phyloP scores from a whole-genome alignment of 2,888 invertebrate genomes.

The Emmelina monodactyla region DNA sequence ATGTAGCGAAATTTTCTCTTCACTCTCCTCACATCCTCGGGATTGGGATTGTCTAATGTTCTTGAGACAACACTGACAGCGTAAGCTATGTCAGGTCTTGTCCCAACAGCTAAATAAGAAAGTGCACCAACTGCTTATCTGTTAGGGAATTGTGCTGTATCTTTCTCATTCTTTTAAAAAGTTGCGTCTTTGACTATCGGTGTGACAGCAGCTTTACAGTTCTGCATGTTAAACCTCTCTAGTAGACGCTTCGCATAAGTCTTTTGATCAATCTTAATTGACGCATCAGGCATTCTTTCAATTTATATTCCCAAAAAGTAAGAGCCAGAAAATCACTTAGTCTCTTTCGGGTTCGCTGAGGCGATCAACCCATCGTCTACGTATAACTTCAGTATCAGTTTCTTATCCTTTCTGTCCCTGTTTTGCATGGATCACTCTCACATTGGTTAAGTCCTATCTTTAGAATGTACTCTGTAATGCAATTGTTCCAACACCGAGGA shows the following conservation, averaged over 20 bases:
- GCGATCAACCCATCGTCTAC: neutral
- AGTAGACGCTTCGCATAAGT: neutral
- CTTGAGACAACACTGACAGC: conserved; percentile 4
- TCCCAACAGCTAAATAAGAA: conserved; percentile 7
- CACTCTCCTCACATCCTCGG: neutral
- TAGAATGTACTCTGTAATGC: neutral
- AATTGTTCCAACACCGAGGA: neutral
- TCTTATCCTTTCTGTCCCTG: neutral
- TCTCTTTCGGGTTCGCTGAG: neutral
- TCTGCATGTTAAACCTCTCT: neutral
- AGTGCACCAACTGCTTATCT: conserved; percentile 12
- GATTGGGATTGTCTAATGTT: neutral
- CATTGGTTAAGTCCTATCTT: neutral
- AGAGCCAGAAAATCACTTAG: neutral
- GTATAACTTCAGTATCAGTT: neutral
- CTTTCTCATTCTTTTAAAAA: neutral
- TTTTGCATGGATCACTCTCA: neutral
- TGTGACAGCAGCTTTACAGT: conserved; percentile 5
- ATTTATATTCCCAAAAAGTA: conserved; percentile 4
- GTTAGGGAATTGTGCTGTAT: conserved; percentile 5
- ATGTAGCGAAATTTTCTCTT: conserved; percentile 2
- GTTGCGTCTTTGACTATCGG: conserved; percentile 7
- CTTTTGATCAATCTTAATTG: conserved; percentile 2
- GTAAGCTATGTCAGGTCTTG: conserved; percentile 9
- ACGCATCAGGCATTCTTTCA: neutral